These are phyloP conservation scores for Chloroceryle inda DNA, from an alignment of 2,797 vertebrate genomes.

Conservation along the genomic window DNA sequence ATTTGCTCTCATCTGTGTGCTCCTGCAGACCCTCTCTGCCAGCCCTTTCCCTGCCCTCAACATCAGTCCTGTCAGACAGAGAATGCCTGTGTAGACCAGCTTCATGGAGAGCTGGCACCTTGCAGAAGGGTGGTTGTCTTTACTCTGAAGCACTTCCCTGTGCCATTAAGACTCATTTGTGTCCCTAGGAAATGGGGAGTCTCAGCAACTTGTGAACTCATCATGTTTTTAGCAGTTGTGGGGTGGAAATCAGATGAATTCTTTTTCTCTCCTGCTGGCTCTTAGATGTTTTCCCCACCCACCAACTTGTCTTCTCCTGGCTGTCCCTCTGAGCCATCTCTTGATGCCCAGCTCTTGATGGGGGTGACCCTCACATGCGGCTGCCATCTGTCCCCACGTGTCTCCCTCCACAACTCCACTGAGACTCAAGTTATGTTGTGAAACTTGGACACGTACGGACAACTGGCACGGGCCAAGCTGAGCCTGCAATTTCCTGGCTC, in stretches of 20 bases:
- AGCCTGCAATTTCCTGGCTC: conserved; percentile 70
- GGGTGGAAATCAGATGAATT: accelerated
- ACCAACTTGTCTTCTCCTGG: accelerated
- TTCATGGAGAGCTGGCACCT: accelerated
- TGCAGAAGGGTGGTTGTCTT: neutral
- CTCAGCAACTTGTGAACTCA: neutral
- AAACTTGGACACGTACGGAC: neutral
- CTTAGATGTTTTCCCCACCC: neutral
- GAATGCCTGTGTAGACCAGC: neutral
- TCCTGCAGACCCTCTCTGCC: neutral
- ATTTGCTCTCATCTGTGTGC: neutral
- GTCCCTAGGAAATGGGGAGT: neutral
- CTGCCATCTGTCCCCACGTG: neutral
- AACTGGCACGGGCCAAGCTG: conserved; percentile 21
- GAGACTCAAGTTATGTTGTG: neutral
- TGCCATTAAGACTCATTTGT: neutral
- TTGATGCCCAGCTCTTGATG: neutral
- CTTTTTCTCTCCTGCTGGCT: neutral
- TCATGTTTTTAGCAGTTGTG: neutral
- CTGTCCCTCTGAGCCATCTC: neutral
- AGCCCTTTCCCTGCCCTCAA: neutral
- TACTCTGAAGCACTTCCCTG: neutral
- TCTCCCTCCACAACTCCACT: neutral
- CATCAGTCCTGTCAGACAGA: accelerated
- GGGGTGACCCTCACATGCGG: neutral